These are phyloP conservation scores for Adineta ricciae DNA, from an alignment of 2,888 invertebrate species.

Conservation along the genomic window DNA sequence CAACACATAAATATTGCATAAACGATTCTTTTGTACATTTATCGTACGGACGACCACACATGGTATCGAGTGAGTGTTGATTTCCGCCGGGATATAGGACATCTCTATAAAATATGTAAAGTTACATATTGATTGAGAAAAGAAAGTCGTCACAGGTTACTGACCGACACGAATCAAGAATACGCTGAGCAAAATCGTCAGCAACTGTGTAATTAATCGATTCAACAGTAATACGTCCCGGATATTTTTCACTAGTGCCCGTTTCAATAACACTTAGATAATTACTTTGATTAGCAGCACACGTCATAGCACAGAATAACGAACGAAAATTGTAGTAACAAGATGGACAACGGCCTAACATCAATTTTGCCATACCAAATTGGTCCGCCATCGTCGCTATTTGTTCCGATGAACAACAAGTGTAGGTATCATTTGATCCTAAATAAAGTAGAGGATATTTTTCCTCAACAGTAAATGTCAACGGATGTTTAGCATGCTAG, in stretches of 20 bases:
- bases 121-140: neutral
- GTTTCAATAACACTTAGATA: neutral
- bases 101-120: neutral
- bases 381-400: constrained; percentile 14
- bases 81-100: constrained; percentile 16
- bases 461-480: too few relatives aligned
- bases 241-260: neutral
- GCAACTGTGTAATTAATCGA: neutral
- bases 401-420: constrained; percentile 34
- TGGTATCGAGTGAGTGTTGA: constrained; percentile 26
- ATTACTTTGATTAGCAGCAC: constrained; percentile 22
- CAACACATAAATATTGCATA: constrained; percentile 14
- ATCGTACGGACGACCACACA: constrained; percentile 26
- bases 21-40: constrained; percentile 22
- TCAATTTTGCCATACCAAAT: constrained; percentile 17
- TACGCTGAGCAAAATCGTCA: neutral
- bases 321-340: constrained; percentile 33
- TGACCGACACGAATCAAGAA: neutral
- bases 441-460: neutral
- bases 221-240: neutral
- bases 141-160: neutral
- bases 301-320: constrained; percentile 31
- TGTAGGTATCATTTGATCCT: constrained; percentile 16
- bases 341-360: constrained; percentile 32
- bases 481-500: too few relatives aligned